Conservation (phyloP, 2,797 vertebrate genomes). For the Menidia menidia region DNA sequence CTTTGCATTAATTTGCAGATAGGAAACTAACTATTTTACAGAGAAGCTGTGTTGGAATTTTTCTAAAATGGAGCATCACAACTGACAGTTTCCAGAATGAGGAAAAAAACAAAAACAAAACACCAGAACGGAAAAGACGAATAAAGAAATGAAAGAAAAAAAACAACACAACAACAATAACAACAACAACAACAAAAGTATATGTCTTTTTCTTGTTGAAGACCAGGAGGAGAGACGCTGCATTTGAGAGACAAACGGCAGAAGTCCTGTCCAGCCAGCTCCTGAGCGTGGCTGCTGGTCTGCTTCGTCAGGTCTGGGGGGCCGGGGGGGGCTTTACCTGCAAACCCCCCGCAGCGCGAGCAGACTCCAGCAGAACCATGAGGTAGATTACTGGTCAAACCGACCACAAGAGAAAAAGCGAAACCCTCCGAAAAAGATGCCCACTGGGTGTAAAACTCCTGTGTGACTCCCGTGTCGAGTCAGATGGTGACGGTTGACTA, state of each 20-base stretch:
- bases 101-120: constrained; percentile 36
- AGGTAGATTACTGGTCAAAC: constrained; percentile 98
- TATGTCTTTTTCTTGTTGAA: constrained; percentile 75
- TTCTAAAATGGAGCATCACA: constrained; percentile 64
- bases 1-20: constrained; percentile 75
- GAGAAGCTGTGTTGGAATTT: constrained; percentile 80
- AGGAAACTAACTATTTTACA: constrained; percentile 88
- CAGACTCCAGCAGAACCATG: constrained; percentile 92
- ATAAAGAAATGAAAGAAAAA: constrained; percentile 40
- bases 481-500: constrained; percentile 36
- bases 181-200: constrained; percentile 18
- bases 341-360: constrained; percentile 91
- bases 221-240: constrained; percentile 67
- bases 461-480: constrained; percentile 73
- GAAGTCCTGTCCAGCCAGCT: constrained; percentile 90
- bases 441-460: constrained; percentile 68
- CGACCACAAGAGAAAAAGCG: constrained; percentile 92
- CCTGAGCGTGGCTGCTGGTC: constrained; percentile 95
- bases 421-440: constrained; percentile 85
- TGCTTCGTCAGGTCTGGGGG: constrained; percentile 89
- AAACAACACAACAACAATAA: background rate
- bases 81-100: constrained; percentile 42
- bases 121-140: constrained; percentile 57
- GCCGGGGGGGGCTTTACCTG: constrained; percentile 92
- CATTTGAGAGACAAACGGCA: constrained; percentile 66